A percentile compares a stretch with the other conserved stretches of the same genome.
Evolutionary conservation across 2,888 invertebrate genomes (phyloP).

Genomic region (Desoria tigrina): DNA sequence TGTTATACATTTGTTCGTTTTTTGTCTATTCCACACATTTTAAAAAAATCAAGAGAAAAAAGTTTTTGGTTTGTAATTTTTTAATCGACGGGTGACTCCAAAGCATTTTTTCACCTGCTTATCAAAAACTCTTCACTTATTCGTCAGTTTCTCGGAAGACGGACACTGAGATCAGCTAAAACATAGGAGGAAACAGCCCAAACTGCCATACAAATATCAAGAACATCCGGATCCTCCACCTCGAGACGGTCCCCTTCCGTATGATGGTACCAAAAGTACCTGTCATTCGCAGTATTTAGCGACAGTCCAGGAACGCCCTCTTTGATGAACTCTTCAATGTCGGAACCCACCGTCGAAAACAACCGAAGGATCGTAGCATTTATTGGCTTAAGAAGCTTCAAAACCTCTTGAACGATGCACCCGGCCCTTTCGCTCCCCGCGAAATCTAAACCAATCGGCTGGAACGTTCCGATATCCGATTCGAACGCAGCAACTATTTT

Average conservation of each 20-base stretch:
- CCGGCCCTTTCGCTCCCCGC: constrained; percentile 64
- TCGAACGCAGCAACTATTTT: constrained; percentile 65
- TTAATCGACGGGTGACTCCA: too few species aligned
- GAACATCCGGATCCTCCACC: constrained; percentile 67
- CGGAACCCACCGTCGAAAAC: constrained; percentile 66
- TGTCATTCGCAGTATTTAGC: constrained; percentile 67
- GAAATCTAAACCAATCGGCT: constrained; percentile 70
- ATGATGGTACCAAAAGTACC: constrained; percentile 71
- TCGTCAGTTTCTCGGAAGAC: too few species aligned
- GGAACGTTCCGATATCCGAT: constrained; percentile 73
- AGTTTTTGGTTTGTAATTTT: too few species aligned
- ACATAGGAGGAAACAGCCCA: constrained; percentile 77
- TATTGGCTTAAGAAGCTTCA: constrained; percentile 67
- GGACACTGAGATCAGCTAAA: constrained; percentile 71
- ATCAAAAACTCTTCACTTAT: too few species aligned
- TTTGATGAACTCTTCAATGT: constrained; percentile 66
- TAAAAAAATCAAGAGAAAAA: too few species aligned
- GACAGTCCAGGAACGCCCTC: constrained; percentile 72
- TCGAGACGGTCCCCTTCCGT: constrained; percentile 76
- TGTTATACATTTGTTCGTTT: too few species aligned
- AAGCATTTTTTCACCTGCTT: too few species aligned
- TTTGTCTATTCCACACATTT: too few species aligned
- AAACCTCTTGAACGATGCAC: constrained; percentile 69
- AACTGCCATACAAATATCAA: constrained; percentile 74
- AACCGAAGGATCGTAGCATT: constrained; percentile 63